phyloP scores from a whole-genome alignment of 1,140 invertebrate genomes.

The Tetramorium alpestre region DNA sequence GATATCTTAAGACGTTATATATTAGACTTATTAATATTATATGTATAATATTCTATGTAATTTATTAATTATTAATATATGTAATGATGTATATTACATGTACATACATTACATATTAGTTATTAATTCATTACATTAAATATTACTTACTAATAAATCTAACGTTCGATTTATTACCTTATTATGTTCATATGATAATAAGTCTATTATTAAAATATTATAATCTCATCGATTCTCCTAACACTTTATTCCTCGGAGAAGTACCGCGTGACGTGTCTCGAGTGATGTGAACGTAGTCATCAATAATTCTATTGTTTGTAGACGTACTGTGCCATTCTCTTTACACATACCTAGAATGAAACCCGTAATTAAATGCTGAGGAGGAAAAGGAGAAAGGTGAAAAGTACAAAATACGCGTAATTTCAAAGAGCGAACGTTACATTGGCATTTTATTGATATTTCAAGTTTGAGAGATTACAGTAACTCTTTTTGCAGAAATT shows the following conservation, averaged over 20 bases:
- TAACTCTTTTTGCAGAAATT: neutral
- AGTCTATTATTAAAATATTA: conserved; percentile 2
- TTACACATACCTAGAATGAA: neutral
- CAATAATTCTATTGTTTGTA: conserved; percentile 3
- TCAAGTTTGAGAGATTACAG: neutral
- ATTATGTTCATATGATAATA: neutral
- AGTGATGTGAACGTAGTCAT: neutral
- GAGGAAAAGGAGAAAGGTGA: neutral
- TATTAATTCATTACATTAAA: too few relatives aligned
- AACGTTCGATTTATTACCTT: too few relatives aligned
- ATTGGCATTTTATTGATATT: neutral
- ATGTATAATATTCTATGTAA: too few relatives aligned
- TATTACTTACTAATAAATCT: too few relatives aligned
- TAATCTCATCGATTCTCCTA: neutral
- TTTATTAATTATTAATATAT: too few relatives aligned
- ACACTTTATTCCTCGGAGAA: neutral
- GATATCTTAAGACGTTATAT: neutral
- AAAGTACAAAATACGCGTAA: neutral
- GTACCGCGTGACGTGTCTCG: neutral
- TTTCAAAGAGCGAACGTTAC: neutral
- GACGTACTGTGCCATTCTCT: neutral
- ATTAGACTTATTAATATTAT: neutral
- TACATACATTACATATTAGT: too few relatives aligned
- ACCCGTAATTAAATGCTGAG: neutral
- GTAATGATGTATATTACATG: too few relatives aligned